Base-by-base conservation (phyloP, 2,797 vertebrate genomes). In the Tiaroga cobitis region DNA sequence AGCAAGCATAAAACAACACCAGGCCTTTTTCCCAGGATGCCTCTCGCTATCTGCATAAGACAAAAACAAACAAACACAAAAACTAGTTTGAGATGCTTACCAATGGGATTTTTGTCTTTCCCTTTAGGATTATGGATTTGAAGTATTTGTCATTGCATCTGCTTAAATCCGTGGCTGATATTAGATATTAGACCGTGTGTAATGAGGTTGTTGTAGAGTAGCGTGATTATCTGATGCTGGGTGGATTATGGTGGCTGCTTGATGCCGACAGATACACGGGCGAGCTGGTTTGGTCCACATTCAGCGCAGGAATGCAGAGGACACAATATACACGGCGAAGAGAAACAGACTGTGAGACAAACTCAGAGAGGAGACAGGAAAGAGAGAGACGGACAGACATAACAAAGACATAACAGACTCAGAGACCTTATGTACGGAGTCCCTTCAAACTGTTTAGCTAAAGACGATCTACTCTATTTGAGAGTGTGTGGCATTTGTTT, bases 101-200 rank as follows among this genome's bases (percentile, higher is more conserved):
- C 93, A 92, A 87, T 88, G 89, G 91, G 93, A 93, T 93, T 93
- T 94, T 93, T 92, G 92, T 89, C 90, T 93, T 32, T 32, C 91
- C 89, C 43, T 90, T 67, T 84, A 91, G 91, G 92, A 93, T 94
- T 94, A 93, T 91, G 92, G 87, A 69, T 80, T 83, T 80, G 32
- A 78, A 65, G 43, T 76, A 93, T 92, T 92, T 93, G 93, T 95
- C 90, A 92, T 93, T 93, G 92, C 90, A 93, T 93, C 92, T 61
- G 69, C 68, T 46, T n/a, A 78, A 87, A 82, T 75, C 84, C 37
- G 8, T 32, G 51, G 92, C 91, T 82, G 89, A 93, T 92, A 93
- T 93, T 94, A 95, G 93, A 91, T 92, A 93, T 93, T 94, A 95
- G 93, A 91, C 90, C 89, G 89, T 89, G 90, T 90, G 87, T 75